Conservation (phyloP, 2,888 invertebrate species). For the Agrotis segetum region DNA sequence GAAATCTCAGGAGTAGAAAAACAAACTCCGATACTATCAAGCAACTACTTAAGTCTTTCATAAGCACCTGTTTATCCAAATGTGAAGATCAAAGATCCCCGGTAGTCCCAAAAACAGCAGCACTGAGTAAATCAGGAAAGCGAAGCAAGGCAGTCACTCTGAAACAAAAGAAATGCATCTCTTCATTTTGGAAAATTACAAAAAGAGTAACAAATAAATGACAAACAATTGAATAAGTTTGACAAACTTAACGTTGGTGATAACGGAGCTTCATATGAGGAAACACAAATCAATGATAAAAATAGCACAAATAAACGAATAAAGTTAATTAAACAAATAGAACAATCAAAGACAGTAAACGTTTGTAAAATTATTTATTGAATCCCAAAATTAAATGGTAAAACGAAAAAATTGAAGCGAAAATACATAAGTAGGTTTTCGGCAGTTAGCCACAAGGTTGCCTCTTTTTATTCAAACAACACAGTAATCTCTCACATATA, state of each 20-base stretch:
- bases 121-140: constrained; percentile 44
- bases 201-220: constrained; percentile 17
- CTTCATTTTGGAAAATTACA: constrained; percentile 24
- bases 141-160: constrained; percentile 60
- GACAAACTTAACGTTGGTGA: constrained; percentile 54
- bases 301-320: not conserved
- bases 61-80: constrained; percentile 34
- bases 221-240: constrained; percentile 49
- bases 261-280: constrained; percentile 35
- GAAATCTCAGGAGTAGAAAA: not conserved
- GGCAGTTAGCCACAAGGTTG: not conserved
- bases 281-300: constrained; percentile 29
- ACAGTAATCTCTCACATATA: constrained; percentile 49
- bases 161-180: constrained; percentile 61
- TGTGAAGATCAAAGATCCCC: constrained; percentile 35
- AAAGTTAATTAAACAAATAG: constrained; percentile 11
- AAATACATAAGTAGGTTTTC: no score
- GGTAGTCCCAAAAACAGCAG: constrained; percentile 44
- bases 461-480: constrained; percentile 24
- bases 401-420: not conserved
- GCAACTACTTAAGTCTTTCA: constrained; percentile 10
- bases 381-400: constrained; percentile 18
- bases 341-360: constrained; percentile 15
- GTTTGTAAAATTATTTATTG: constrained; percentile 24
- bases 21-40: constrained; percentile 5